Percentiles rank a stretch among this genome's conserved stretches.
Conservation (phyloP, 2,797 vertebrate species). For the Platyrinchus mystaceus region DNA sequence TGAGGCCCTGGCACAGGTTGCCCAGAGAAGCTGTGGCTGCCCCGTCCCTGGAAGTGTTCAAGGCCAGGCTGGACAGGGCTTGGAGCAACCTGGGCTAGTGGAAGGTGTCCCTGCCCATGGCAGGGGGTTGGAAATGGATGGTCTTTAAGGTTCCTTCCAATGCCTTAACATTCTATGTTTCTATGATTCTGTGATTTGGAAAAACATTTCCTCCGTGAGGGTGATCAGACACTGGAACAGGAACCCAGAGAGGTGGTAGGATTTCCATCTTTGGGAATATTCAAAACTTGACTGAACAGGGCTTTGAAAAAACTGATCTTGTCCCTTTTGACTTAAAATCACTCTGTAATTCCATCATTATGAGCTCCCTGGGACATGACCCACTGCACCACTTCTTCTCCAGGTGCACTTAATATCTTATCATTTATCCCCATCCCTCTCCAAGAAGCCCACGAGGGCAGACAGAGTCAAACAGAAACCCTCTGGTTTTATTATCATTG, state of each 20-base stretch:
- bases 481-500: constrained; percentile 34
- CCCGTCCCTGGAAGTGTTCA: not conserved
- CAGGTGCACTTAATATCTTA: not conserved
- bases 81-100: not conserved
- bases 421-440: not conserved
- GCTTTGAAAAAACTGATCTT: not conserved
- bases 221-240: not conserved
- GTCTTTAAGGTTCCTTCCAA: not conserved
- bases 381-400: not conserved
- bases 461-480: not conserved
- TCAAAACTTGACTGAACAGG: not conserved
- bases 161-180: not conserved
- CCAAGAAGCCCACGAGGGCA: not conserved
- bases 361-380: not conserved
- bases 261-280: not conserved
- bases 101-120: not conserved
- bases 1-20: not conserved
- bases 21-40: not conserved
- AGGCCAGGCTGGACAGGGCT: not conserved
- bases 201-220: not conserved
- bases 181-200: not conserved
- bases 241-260: not conserved
- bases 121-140: rapidly evolving
- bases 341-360: not conserved
- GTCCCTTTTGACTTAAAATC: not conserved